Evolutionary conservation across 2,888 invertebrate species (phyloP), one percentile per base, ranked within the genome.

Genomic region (Drosophila sordidula): DNA sequence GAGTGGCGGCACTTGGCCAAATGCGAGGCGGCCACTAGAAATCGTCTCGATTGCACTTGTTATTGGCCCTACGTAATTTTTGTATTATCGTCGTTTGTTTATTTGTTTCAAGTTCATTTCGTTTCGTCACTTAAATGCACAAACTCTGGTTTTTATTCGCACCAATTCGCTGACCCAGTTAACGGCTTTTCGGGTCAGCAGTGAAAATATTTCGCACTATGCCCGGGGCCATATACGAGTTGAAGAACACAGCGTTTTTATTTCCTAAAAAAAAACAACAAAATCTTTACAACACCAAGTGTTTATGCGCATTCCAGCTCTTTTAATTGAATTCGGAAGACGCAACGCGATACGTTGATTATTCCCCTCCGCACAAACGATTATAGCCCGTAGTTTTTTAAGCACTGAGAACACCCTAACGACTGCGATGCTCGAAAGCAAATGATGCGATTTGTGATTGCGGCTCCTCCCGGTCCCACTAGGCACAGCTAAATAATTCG

Each of bases 401-500:
- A 32, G 44, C 49, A 50, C 59, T 14, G 44, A 42, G 41, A 59
- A 49, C 76, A 75, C 45, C 81, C 82, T 72, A 73, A 45, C 84
- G 74, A 70, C 66, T 81, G 69, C 64, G 70, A 64, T 80, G 84
- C 84, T 79, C 74, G 56, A 64, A 64, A 66, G 64, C 87, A 83
- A 83, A 79, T 83, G 83, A 86, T 80, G 83, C 58, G 74, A 76
- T 78, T 78, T 70, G 63, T 58, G 59, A 54, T 68, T 72, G 59
- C 47, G 39, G 47, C 49, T 67, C 41, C 58, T 70, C 56, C 55
- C 65, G 34, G 45, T 25, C 61, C 68, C 39, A 63, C 50, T 57
- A 64, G 69, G 70, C 69, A 51, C 70, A 71, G 54, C 49, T 55
- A 65, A 68, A 61, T 68, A 76, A 70, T 64, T 49, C 39, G 56